Evolutionary conservation across 2,797 vertebrate genomes (phyloP).

Genomic region (Melanotaenia trifasciata): DNA sequence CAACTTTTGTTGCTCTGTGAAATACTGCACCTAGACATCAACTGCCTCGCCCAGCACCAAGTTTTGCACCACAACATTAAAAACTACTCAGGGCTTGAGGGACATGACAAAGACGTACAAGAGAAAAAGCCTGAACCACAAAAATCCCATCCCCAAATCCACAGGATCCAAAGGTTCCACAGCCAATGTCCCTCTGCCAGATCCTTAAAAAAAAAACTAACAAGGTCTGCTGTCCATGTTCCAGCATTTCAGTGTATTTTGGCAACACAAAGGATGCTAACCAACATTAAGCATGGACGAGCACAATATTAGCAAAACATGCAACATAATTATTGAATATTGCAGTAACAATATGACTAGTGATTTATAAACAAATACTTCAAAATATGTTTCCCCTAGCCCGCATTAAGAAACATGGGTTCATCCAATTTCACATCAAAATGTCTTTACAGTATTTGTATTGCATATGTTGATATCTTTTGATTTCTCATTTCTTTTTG

Average conservation of each 20-base stretch:
- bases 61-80: background rate
- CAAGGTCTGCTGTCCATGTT: background rate
- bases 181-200: background rate
- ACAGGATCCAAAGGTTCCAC: background rate
- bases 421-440: background rate
- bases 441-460: too few species aligned
- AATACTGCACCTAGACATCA: background rate
- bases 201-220: background rate
- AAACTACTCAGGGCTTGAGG: background rate
- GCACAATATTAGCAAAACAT: background rate
- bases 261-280: background rate
- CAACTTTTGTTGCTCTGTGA: background rate
- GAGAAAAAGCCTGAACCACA: background rate
- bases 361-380: background rate
- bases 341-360: background rate
- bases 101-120: background rate
- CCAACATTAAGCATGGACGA: background rate
- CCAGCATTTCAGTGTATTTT: background rate
- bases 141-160: background rate
- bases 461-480: too few species aligned
- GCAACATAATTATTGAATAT: background rate
- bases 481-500: too few species aligned
- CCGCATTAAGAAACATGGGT: background rate
- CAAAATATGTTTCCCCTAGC: background rate
- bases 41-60: background rate